Conservation (phyloP, 2,888 invertebrate genomes). For the Nemapogon koenigi region DNA sequence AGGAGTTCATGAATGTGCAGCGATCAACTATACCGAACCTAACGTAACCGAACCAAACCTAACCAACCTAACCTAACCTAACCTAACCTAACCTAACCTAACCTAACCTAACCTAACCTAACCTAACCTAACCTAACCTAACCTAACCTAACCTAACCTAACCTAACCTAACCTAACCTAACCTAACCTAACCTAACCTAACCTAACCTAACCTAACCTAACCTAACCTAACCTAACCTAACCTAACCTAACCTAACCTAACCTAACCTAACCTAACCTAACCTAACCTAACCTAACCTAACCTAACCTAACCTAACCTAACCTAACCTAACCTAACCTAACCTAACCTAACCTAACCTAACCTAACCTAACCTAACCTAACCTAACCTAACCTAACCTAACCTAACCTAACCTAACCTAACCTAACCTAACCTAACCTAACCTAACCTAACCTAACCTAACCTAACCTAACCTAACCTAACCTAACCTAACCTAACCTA, state of each 20-base stretch:
- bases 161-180: slow-evolving; percentile 18
- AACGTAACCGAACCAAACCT: slow-evolving; percentile 16
- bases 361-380: slow-evolving; percentile 15
- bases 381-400: slow-evolving; percentile 15
- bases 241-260: slow-evolving; percentile 17
- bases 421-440: slow-evolving; percentile 17
- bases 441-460: slow-evolving; percentile 13
- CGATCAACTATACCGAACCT: slow-evolving; percentile 15
- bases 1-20: too few species aligned
- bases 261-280: slow-evolving; percentile 17
- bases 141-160: slow-evolving; percentile 16
- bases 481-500: slow-evolving; percentile 16
- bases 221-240: slow-evolving; percentile 17
- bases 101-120: slow-evolving; percentile 16
- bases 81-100: slow-evolving; percentile 16
- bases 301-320: slow-evolving; percentile 18
- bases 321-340: slow-evolving; percentile 10
- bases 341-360: slow-evolving; percentile 14
- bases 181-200: slow-evolving; percentile 20
- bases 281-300: slow-evolving; percentile 20
- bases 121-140: slow-evolving; percentile 16
- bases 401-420: slow-evolving; percentile 15
- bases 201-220: slow-evolving; percentile 18
- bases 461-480: slow-evolving; percentile 18
- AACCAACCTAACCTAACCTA: slow-evolving; percentile 16